Conservation (phyloP, 2,113 vertebrate species). For the Brachyhypopomus occidentalis region DNA sequence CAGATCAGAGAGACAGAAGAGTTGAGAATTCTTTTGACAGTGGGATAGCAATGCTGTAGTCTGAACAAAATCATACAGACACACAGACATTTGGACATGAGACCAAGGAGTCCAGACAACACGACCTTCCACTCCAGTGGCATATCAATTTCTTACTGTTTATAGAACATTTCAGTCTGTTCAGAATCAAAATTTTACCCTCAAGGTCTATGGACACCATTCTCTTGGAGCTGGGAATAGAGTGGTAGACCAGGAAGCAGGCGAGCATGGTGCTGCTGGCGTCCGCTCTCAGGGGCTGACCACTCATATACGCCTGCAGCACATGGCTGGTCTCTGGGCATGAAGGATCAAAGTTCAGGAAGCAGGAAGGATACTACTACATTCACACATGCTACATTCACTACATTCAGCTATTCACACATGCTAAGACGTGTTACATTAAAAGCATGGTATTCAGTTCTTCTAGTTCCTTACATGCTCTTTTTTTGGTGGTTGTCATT, state of each 20-base stretch:
- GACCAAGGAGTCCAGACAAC: no score
- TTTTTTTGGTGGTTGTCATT: no score
- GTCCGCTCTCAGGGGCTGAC: constrained; percentile 70
- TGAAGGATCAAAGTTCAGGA: constrained; percentile 14
- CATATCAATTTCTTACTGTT: not conserved
- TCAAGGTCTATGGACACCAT: constrained; percentile 77
- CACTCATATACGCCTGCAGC: constrained; percentile 80
- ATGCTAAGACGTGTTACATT: no score
- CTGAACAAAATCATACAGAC: no score
- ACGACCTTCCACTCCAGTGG: not conserved
- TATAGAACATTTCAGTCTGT: not conserved
- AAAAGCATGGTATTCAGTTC: no score
- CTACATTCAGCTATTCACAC: no score
- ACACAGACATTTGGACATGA: no score
- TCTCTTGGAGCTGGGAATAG: constrained; percentile 80
- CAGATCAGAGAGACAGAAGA: not conserved
- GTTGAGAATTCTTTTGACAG: not conserved
- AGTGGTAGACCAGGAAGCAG: constrained; percentile 91
- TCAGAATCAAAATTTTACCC: constrained; percentile 70
- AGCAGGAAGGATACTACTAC: not conserved
- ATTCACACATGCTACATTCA: not conserved
- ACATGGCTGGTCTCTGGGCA: constrained; percentile 78
- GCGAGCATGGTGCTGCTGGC: constrained; percentile 79
- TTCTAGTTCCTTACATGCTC: no score
- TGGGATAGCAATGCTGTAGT: not conserved